Conservation (phyloP, 1,140 invertebrate genomes). For the Geopemphigus sp. region DNA sequence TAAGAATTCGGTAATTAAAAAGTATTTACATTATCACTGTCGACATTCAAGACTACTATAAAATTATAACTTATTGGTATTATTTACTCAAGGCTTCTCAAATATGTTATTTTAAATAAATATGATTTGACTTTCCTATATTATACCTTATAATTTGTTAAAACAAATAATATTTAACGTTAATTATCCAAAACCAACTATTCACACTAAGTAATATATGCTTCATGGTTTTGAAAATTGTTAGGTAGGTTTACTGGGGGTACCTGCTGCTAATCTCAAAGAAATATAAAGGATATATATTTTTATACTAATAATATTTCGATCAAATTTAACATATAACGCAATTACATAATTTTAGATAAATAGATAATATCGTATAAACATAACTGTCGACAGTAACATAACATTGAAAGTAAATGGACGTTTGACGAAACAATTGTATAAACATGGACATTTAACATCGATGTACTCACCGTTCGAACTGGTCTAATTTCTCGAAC, state of each 20-base stretch:
- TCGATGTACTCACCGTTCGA: constrained; percentile 8
- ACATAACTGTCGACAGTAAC: background rate
- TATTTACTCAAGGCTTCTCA: background rate
- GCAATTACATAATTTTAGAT: background rate
- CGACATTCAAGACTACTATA: too few species aligned
- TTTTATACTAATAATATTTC: background rate
- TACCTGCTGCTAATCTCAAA: background rate
- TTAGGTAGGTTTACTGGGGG: background rate
- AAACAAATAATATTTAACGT: too few species aligned
- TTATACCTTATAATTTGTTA: background rate
- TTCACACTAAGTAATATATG: background rate
- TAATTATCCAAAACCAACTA: background rate
- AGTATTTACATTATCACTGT: too few species aligned
- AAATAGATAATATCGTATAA: background rate
- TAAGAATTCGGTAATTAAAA: too few species aligned
- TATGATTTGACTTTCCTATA: background rate
- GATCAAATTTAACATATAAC: too few species aligned
- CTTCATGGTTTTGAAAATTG: background rate
- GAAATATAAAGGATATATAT: too few species aligned
- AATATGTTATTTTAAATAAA: background rate
- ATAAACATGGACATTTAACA: background rate
- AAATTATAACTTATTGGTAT: background rate
- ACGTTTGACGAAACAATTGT: background rate
- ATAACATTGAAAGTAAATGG: background rate
- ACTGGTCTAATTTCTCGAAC: constrained; percentile 32